These are phyloP conservation scores for Mycteria americana DNA, from an alignment of 2,797 vertebrate species.

Conservation along the genomic window DNA sequence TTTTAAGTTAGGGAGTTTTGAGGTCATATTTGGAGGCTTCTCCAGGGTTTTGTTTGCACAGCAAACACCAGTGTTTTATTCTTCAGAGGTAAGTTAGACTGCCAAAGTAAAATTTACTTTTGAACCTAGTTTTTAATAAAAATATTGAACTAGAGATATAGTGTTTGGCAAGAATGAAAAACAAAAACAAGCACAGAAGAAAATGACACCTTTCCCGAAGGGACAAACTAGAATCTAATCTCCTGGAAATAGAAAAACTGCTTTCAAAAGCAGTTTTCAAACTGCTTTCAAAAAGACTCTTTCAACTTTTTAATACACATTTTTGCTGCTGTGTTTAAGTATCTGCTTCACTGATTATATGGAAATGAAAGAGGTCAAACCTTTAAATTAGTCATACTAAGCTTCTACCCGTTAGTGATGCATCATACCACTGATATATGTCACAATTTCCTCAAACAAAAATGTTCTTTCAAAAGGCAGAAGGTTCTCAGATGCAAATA, in stretches of 20 bases:
- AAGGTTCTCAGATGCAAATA: not conserved
- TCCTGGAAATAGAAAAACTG: not conserved
- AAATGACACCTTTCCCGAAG: not conserved
- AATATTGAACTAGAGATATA: not conserved
- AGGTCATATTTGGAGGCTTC: slow-evolving; percentile 1
- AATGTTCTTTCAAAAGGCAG: not conserved
- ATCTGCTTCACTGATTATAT: slow-evolving; percentile 11
- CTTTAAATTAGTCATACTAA: not conserved
- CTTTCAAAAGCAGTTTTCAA: not conserved
- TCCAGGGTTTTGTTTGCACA: slow-evolving; percentile 45
- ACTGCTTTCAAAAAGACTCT: not conserved
- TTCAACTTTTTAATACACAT: not conserved
- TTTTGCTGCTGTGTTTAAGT: not conserved
- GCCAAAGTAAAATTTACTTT: slow-evolving; percentile 52
- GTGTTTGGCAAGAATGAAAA: not conserved
- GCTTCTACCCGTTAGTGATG: not conserved
- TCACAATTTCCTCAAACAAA: not conserved
- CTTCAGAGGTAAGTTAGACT: slow-evolving; percentile 43
- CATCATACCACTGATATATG: not conserved
- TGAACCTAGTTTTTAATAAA: not conserved
- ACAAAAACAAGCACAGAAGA: not conserved
- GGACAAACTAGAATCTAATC: not conserved
- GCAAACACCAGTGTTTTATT: slow-evolving; percentile 50
- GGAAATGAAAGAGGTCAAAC: slow-evolving; percentile 17
- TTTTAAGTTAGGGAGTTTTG: not conserved